Percentiles rank a stretch among this genome's conserved stretches.
These are phyloP conservation scores for Oncorhynchus masou DNA, from an alignment of 2,113 vertebrate genomes.

Conservation along the genomic window DNA sequence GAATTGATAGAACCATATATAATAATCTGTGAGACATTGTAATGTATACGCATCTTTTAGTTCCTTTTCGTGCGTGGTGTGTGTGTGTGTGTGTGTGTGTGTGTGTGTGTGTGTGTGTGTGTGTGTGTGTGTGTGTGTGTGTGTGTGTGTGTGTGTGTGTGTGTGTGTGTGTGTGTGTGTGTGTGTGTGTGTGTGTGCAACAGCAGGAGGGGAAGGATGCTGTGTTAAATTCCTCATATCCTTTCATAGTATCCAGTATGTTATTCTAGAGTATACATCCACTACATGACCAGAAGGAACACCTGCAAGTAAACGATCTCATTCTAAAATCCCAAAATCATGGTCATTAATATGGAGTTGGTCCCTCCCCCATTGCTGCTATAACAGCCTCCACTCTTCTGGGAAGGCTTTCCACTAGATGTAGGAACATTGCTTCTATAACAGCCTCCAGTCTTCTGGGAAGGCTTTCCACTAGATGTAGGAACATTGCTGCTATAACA, in stretches of 20 bases:
- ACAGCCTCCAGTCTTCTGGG: too few relatives aligned
- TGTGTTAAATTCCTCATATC: constrained; percentile 61
- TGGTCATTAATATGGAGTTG: too few relatives aligned
- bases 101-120: background rate
- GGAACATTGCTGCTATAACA: too few relatives aligned
- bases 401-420: too few relatives aligned
- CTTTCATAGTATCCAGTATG: constrained; percentile 25
- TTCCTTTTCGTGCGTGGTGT: background rate
- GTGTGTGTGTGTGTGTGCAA: constrained; percentile 19
- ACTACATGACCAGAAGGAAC: too few relatives aligned
- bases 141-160: background rate
- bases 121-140: background rate
- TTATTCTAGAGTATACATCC: too few relatives aligned
- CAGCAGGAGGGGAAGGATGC: constrained; percentile 58
- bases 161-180: background rate
- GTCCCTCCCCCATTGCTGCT: too few relatives aligned
- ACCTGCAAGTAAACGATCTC: too few relatives aligned
- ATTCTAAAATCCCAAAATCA: too few relatives aligned
- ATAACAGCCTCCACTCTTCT: too few relatives aligned
- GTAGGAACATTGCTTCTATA: too few relatives aligned
- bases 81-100: background rate
- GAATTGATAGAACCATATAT: constrained; percentile 10
- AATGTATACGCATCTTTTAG: background rate
- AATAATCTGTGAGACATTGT: background rate
- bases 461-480: too few relatives aligned